These are phyloP conservation scores for Toxonevra muliebris DNA, from an alignment of 2,888 invertebrate genomes.

Conservation along the genomic window DNA sequence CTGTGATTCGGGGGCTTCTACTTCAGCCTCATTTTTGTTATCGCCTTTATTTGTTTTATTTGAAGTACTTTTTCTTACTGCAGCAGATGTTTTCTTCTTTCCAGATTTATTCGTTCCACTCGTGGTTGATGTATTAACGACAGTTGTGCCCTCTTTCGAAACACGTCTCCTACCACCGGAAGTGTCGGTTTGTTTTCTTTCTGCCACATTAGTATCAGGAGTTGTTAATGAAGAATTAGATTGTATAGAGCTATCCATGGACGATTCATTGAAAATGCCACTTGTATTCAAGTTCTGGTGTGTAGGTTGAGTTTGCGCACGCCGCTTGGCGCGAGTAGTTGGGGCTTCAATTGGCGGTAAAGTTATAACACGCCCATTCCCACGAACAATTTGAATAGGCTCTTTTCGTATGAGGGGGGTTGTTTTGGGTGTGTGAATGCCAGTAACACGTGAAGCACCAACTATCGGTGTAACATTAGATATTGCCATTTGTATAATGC, in stretches of 20 bases:
- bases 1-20: slow-evolving; percentile 64
- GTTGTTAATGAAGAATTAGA: slow-evolving; percentile 45
- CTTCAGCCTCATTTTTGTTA: slow-evolving; percentile 49
- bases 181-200: slow-evolving; percentile 37
- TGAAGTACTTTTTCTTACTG: slow-evolving; percentile 46
- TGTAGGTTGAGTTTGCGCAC: slow-evolving; percentile 65
- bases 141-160: slow-evolving; percentile 36
- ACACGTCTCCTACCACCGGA: slow-evolving; percentile 31
- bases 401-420: slow-evolving; percentile 53
- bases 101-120: slow-evolving; percentile 11
- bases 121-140: slow-evolving; percentile 23
- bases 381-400: slow-evolving; percentile 77
- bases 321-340: slow-evolving; percentile 78
- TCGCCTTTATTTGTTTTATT: slow-evolving; percentile 40
- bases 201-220: slow-evolving; percentile 24
- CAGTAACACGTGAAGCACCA: slow-evolving; percentile 26
- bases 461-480: slow-evolving; percentile 35
- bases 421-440: slow-evolving; percentile 38
- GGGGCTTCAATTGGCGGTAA: slow-evolving; percentile 86
- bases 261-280: slow-evolving; percentile 41
- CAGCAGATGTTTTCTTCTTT: slow-evolving; percentile 6
- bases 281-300: slow-evolving; percentile 36
- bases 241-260: slow-evolving; percentile 45
- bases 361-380: slow-evolving; percentile 79
- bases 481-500: slow-evolving; percentile 46